A percentile compares a stretch with the other conserved stretches of the same genome.
Conservation (phyloP, 2,797 vertebrate genomes). For the Acipenser oxyrinchus region DNA sequence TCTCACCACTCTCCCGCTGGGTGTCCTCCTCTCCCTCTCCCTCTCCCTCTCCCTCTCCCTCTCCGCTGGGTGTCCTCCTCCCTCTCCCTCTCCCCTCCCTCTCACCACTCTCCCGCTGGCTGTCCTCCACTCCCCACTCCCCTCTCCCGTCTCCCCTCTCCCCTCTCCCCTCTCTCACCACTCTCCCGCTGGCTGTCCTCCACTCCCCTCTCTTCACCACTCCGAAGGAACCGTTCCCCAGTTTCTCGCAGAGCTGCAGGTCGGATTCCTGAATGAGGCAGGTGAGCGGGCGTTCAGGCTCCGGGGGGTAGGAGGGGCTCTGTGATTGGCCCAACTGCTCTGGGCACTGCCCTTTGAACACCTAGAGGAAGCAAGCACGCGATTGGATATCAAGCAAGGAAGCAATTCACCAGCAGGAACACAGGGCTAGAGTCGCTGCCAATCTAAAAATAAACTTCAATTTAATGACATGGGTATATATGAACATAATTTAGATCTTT, state of each 20-base stretch:
- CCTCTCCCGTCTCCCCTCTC: no score
- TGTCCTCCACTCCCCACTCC: no score
- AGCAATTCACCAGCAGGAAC: background rate
- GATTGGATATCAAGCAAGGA: background rate
- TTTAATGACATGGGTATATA: background rate
- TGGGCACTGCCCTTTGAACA: conserved; percentile 32
- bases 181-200: conserved; percentile 60
- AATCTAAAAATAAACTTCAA: background rate
- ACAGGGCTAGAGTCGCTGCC: background rate
- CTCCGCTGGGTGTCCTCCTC: no score
- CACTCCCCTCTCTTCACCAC: conserved; percentile 75
- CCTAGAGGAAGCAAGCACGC: conserved; percentile 34
- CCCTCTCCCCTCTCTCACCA: conserved; percentile 45
- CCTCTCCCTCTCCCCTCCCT: no score
- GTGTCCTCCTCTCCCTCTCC: no score
- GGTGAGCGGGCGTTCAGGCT: conserved; percentile 48
- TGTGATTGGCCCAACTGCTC: conserved; percentile 46
- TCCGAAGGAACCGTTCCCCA: conserved; percentile 80
- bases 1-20: conserved; percentile 53
- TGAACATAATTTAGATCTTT: background rate
- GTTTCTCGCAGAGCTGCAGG: conserved; percentile 59
- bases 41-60: no score
- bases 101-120: no score
- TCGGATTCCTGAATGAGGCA: conserved; percentile 77
- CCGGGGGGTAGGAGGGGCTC: conserved; percentile 22